Evolutionary conservation across 1,140 invertebrate species (phyloP).

Genomic region (Epicauta chinensis): DNA sequence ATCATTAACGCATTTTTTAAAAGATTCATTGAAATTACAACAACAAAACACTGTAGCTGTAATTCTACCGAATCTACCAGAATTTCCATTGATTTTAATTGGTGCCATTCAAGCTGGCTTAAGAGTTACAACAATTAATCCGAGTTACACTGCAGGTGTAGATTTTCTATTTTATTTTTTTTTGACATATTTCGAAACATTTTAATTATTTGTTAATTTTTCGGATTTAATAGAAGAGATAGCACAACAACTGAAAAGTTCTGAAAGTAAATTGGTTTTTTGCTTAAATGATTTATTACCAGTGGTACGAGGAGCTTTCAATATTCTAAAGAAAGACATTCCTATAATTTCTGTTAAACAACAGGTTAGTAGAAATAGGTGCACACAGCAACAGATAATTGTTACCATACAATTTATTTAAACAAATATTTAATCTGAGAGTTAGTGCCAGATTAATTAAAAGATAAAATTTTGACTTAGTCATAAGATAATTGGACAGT

Average conservation of each 20-base stretch:
- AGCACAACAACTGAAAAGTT: slow-evolving; percentile 57
- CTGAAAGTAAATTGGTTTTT: slow-evolving; percentile 59
- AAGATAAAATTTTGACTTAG: too few species aligned
- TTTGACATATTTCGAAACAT: background rate
- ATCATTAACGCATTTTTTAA: slow-evolving; percentile 7
- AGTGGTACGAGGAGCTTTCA: slow-evolving; percentile 43
- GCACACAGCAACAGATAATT: slow-evolving; percentile 19
- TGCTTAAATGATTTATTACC: slow-evolving; percentile 49
- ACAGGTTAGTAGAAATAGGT: slow-evolving; percentile 42
- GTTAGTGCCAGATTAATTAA: background rate
- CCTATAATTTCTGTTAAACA: background rate
- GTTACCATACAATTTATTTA: slow-evolving; percentile 3
- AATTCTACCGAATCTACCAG: slow-evolving; percentile 67
- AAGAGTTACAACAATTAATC: slow-evolving; percentile 69
- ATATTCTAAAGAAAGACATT: slow-evolving; percentile 19
- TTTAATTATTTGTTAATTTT: background rate
- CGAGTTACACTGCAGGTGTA: slow-evolving; percentile 68
- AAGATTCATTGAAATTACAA: slow-evolving; percentile 4
- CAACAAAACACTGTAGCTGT: slow-evolving; percentile 36
- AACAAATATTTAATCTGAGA: background rate
- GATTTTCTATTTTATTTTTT: background rate
- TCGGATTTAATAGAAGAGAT: slow-evolving; percentile 41
- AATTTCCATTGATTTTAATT: slow-evolving; percentile 59
- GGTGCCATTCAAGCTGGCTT: slow-evolving; percentile 64
- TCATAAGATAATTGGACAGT: too few species aligned